Evolutionary conservation across 2,888 invertebrate species (phyloP).

Genomic region (Hypena proboscidalis): DNA sequence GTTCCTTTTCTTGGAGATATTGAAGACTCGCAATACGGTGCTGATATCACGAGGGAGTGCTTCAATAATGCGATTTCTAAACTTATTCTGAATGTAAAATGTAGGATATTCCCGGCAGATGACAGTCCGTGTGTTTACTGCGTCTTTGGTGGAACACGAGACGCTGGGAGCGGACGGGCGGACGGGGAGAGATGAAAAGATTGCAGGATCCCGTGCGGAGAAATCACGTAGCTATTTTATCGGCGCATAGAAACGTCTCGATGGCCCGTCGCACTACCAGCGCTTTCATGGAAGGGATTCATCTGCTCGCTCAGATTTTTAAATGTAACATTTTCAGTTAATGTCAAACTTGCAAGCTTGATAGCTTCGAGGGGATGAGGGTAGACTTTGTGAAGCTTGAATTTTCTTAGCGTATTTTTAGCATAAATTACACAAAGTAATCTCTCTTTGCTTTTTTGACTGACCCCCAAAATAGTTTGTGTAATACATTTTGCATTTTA

Average conservation of each 20-base stretch:
- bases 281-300: slow-evolving; percentile 41
- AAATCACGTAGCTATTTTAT: slow-evolving; percentile 81
- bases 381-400: slow-evolving; percentile 1
- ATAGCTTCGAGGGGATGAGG: slow-evolving; percentile 5
- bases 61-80: slow-evolving; percentile 72
- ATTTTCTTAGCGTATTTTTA: not conserved
- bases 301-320: slow-evolving; percentile 32
- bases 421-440: not conserved
- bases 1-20: slow-evolving; percentile 48
- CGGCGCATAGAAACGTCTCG: slow-evolving; percentile 58
- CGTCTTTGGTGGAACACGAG: slow-evolving; percentile 52
- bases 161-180: slow-evolving; percentile 50
- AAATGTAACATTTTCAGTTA: slow-evolving; percentile 31
- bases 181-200: slow-evolving; percentile 68
- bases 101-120: slow-evolving; percentile 70
- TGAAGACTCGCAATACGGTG: slow-evolving; percentile 46
- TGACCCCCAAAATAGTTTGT: not conserved
- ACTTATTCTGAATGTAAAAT: slow-evolving; percentile 72
- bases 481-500: too few relatives aligned
- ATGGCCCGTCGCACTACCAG: slow-evolving; percentile 48
- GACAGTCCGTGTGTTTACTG: slow-evolving; percentile 71
- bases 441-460: not conserved
- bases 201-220: slow-evolving; percentile 66
- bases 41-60: slow-evolving; percentile 59
- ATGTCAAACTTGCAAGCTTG: slow-evolving; percentile 12